phyloP scores from a whole-genome alignment of 2,113 vertebrate species.

The Polyodon spathula region DNA sequence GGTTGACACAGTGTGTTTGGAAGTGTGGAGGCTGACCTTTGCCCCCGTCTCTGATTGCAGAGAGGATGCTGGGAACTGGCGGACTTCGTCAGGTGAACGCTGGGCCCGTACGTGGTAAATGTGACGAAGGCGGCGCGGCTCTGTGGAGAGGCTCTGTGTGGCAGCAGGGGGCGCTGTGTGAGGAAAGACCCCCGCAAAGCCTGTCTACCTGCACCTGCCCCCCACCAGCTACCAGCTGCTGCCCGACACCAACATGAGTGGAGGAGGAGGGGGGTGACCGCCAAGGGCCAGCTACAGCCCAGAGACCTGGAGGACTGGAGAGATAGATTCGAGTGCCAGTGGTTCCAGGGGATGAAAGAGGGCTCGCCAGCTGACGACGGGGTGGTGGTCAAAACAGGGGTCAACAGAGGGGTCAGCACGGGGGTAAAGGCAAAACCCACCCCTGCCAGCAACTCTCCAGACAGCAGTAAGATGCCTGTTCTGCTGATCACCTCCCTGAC shows the following conservation, averaged over 20 bases:
- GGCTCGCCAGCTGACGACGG: slow-evolving; percentile 39
- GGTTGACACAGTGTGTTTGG: too few species aligned
- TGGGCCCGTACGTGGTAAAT: slow-evolving; percentile 59
- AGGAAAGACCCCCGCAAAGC: slow-evolving; percentile 47
- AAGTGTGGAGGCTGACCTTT: too few species aligned
- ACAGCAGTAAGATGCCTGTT: not conserved
- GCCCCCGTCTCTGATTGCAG: slow-evolving; percentile 27
- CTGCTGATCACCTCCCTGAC: not conserved
- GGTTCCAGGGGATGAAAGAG: slow-evolving; percentile 48
- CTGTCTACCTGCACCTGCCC: slow-evolving; percentile 54
- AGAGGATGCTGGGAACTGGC: slow-evolving; percentile 54
- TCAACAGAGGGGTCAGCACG: not conserved
- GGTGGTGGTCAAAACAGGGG: slow-evolving; percentile 39
- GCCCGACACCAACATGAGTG: slow-evolving; percentile 19
- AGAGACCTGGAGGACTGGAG: slow-evolving; percentile 45
- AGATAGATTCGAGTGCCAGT: slow-evolving; percentile 60
- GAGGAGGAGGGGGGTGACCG: slow-evolving; percentile 22
- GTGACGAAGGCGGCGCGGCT: slow-evolving; percentile 54
- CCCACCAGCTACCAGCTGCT: slow-evolving; percentile 25
- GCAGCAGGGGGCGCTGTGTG: slow-evolving; percentile 57
- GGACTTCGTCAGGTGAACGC: slow-evolving; percentile 43
- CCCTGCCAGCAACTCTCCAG: not conserved
- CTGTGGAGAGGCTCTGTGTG: slow-evolving; percentile 54
- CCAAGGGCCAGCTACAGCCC: slow-evolving; percentile 37
- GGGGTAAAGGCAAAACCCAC: not conserved